Conservation (phyloP, 2,888 invertebrate species). For the Cybosia mesomella region DNA sequence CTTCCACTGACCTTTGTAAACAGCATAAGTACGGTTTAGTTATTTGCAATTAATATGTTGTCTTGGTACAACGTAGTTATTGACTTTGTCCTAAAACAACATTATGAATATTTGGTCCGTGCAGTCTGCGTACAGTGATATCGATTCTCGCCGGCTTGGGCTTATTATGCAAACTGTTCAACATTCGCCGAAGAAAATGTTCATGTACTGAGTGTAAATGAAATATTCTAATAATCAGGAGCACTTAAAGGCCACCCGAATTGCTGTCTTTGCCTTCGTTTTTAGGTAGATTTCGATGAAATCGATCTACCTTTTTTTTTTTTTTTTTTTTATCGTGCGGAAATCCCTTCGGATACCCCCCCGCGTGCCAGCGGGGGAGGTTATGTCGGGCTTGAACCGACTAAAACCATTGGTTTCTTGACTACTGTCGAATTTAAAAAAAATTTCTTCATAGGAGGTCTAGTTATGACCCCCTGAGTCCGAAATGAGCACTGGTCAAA, state of each 20-base stretch:
- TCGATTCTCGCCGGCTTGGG: conserved; percentile 30
- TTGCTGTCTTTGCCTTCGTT: conserved; percentile 24
- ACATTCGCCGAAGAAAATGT: conserved; percentile 44
- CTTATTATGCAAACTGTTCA: conserved; percentile 49
- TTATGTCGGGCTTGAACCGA: too few relatives aligned
- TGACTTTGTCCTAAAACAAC: conserved; percentile 74
- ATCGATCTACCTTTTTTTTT: too few relatives aligned
- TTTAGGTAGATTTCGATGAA: too few relatives aligned
- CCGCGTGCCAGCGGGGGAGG: too few relatives aligned
- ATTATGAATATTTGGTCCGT: conserved; percentile 61
- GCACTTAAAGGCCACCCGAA: conserved; percentile 35
- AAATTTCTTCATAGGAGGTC: too few relatives aligned
- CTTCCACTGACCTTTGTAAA: conserved; percentile 46
- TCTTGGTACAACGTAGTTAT: conserved; percentile 62
- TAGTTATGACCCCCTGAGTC: too few relatives aligned
- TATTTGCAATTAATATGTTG: conserved; percentile 75
- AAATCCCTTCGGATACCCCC: too few relatives aligned
- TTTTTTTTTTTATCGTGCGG: too few relatives aligned
- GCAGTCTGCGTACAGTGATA: conserved; percentile 50
- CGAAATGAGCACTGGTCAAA: too few relatives aligned
- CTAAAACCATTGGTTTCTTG: too few relatives aligned
- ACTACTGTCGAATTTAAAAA: too few relatives aligned
- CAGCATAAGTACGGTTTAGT: conserved; percentile 53
- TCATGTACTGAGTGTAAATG: conserved; percentile 38
- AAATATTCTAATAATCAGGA: conserved; percentile 35